Base-by-base conservation (phyloP, 2,888 invertebrate species). In the Trissonchulus sp. region DNA sequence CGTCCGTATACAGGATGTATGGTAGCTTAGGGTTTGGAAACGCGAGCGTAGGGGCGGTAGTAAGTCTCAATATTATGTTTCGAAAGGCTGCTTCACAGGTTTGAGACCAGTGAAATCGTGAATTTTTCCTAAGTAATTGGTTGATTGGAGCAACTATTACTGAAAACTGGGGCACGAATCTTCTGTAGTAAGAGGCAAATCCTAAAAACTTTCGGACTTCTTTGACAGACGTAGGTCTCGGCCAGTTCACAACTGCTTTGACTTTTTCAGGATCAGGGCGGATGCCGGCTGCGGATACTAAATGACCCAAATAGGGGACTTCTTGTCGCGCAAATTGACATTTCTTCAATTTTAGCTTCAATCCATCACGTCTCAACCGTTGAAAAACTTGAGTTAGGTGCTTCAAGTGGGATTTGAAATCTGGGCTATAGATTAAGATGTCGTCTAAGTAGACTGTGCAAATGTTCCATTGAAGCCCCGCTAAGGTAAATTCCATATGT, bases 1-100 rank as follows among this genome's bases (percentile, higher is more conserved):
- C 48, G 18, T 48, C 48, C 48, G 48, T 48, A 48, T 28, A 63
- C 23, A 48, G 48, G 48, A 79, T 74, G 63, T 74, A 80, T 15
- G 78, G 77, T 31, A 38, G 36, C 3, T 34, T 63, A 37, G 78
- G 78, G 63, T 80, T 78, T 1, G 80, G 74, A 36, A 75, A 79
- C 18, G 77, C 78, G 23, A 80, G 73, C 1, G 79, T 72, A 23
- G 78, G 77, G 1, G 77, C 75, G 48, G 74, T 37, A 1, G 75
- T 75, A 23, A 80, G 63, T 48, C 8, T 15, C 48, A 48, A 15
- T 48, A 48, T 48, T 8, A 48, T 48, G 8, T 48, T 8, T 23
- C 48, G 48, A 18, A 15, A 48, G 8, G 48, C 48, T 48, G 48
- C 8, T 48, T 48, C 48, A 15, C 8, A 8, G 8, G 8, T 23